These are phyloP conservation scores for Xestia xanthographa DNA, from an alignment of 2,888 invertebrate species.

Conservation along the genomic window DNA sequence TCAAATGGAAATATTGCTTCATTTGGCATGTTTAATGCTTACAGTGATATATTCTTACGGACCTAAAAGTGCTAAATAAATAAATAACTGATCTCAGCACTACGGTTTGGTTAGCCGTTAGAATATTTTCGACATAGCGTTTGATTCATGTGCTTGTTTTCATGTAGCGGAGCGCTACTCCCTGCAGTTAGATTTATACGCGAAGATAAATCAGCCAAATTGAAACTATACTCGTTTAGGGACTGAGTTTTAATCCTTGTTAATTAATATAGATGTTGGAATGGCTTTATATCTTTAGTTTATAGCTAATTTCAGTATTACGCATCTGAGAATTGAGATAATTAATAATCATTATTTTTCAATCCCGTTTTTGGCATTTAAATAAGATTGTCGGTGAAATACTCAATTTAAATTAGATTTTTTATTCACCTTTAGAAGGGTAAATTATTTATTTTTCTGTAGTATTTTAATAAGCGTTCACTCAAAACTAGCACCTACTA, in stretches of 20 bases:
- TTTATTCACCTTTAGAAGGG: constrained; percentile 40
- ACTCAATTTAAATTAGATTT: constrained; percentile 31
- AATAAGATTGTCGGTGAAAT: not conserved
- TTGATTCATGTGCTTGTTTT: constrained; percentile 66
- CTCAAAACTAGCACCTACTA: constrained; percentile 37
- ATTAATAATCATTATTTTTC: not conserved
- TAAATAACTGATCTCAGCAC: constrained; percentile 44
- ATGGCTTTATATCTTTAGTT: not conserved
- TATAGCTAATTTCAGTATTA: not conserved
- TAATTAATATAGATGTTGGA: constrained; percentile 20
- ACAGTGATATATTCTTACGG: constrained; percentile 7
- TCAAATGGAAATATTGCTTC: not conserved
- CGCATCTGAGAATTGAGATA: not conserved
- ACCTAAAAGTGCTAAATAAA: constrained; percentile 47
- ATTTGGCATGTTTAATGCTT: not conserved
- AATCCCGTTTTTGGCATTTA: constrained; percentile 18
- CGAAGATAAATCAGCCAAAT: constrained; percentile 59
- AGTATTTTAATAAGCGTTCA: not conserved
- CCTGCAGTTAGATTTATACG: constrained; percentile 60
- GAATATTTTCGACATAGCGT: constrained; percentile 58
- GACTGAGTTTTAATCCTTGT: constrained; percentile 14
- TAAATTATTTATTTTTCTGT: too few relatives aligned
- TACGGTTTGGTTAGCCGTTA: constrained; percentile 34
- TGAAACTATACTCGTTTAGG: constrained; percentile 44
- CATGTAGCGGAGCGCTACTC: constrained; percentile 52